Conservation (phyloP, 2,113 vertebrate species). For the Motacilla alba region DNA sequence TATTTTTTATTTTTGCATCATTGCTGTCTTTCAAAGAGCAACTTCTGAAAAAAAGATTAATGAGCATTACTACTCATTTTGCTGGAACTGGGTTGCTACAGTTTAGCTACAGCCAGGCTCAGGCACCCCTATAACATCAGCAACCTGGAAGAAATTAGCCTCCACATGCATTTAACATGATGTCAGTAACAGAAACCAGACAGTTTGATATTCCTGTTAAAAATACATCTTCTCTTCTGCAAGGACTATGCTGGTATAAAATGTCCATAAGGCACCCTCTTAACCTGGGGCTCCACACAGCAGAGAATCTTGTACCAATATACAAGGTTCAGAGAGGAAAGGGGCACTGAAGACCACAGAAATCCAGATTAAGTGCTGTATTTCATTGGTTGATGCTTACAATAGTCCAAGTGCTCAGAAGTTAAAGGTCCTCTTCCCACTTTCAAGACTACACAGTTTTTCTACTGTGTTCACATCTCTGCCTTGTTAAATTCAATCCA, state of each 20-base stretch:
- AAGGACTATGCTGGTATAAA: not conserved
- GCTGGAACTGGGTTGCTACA: not conserved
- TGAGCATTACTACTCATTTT: not conserved
- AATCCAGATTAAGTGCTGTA: not conserved
- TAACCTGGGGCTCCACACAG: not conserved
- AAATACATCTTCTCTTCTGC: not conserved
- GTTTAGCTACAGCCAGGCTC: constrained; percentile 40
- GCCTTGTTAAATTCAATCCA: not conserved
- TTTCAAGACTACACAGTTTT: not conserved
- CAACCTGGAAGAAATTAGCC: not conserved
- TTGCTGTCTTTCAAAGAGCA: constrained; percentile 39
- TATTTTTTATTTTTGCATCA: constrained; percentile 36
- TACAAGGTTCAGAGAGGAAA: not conserved
- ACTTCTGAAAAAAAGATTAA: constrained; percentile 32
- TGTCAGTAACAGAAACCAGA: not conserved
- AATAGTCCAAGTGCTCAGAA: not conserved
- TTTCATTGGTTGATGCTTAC: not conserved
- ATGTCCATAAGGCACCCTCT: not conserved
- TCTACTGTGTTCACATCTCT: not conserved
- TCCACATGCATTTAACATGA: not conserved
- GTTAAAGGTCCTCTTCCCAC: not conserved
- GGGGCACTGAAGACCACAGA: not conserved
- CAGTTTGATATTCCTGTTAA: not conserved
- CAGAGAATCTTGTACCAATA: constrained; percentile 8
- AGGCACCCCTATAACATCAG: not conserved